These are phyloP conservation scores for Sarcophaga rosellei DNA, from an alignment of 2,888 invertebrate genomes.

Conservation along the genomic window DNA sequence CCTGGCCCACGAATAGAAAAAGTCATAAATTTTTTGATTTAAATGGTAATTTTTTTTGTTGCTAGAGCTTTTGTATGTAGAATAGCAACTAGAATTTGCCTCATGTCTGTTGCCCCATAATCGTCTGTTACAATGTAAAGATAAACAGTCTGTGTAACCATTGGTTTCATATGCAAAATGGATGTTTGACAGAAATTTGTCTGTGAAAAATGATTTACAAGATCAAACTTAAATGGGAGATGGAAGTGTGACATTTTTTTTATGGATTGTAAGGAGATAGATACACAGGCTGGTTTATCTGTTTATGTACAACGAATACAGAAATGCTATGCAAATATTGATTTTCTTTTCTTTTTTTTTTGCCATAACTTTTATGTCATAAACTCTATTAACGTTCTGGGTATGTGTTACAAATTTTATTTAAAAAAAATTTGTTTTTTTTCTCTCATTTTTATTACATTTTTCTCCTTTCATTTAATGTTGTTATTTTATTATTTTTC, in stretches of 20 bases:
- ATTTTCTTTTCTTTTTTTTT: not conserved
- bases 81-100: too few species aligned
- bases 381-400: not conserved
- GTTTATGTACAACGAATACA: too few species aligned
- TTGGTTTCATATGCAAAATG: not conserved
- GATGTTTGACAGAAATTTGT: constrained; percentile 22
- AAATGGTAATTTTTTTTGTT: not conserved
- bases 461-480: not conserved
- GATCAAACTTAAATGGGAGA: constrained; percentile 1
- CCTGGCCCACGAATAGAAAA: not conserved
- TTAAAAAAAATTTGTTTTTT: not conserved
- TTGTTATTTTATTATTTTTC: not conserved
- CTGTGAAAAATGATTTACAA: constrained; percentile 38
- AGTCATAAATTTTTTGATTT: not conserved
- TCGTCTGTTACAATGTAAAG: not conserved
- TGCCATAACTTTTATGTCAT: too few species aligned
- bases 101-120: too few species aligned
- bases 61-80: not conserved
- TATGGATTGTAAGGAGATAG: not conserved
- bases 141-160: not conserved
- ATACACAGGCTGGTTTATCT: not conserved
- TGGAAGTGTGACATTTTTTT: not conserved
- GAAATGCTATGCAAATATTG: too few species aligned
- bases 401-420: not conserved
- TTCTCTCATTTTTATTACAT: not conserved